Evolutionary conservation across 2,113 vertebrate genomes (phyloP).

Genomic region (Amazona vittata): DNA sequence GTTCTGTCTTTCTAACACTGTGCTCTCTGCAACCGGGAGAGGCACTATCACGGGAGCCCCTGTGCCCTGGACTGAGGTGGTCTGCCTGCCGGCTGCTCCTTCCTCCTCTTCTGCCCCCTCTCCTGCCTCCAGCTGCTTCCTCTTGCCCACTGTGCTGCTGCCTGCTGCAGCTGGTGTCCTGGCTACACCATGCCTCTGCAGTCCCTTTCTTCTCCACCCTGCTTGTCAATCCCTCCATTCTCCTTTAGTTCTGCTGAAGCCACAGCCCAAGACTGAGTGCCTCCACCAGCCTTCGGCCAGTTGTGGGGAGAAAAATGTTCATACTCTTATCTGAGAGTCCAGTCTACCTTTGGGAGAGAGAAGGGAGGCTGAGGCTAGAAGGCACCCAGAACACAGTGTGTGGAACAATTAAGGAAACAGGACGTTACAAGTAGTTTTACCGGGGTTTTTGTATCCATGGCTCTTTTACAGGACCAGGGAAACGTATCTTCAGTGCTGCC

Average conservation of each 20-base stretch:
- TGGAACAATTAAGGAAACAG: neutral
- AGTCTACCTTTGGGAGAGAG: neutral
- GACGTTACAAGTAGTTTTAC: neutral
- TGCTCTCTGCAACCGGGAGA: rapidly evolving
- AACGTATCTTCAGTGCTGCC: neutral
- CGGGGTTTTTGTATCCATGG: neutral
- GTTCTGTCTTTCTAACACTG: rapidly evolving
- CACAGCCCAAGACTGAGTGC: neutral
- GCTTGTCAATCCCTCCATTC: rapidly evolving
- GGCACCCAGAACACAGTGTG: rapidly evolving
- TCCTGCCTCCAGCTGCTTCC: neutral
- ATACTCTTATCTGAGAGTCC: neutral
- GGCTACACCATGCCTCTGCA: rapidly evolving
- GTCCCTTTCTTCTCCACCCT: neutral
- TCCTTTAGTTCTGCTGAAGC: neutral
- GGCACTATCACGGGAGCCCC: rapidly evolving
- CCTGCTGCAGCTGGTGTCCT: neutral
- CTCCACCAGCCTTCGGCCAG: neutral
- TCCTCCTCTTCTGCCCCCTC: no score
- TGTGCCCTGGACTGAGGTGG: rapidly evolving
- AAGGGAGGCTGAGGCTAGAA: neutral
- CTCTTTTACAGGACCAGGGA: neutral
- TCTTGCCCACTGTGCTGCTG: neutral
- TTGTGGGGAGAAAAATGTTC: neutral
- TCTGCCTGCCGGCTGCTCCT: neutral